A percentile compares a stretch with the other conserved stretches of the same genome.
phyloP scores from a whole-genome alignment of 2,113 vertebrate genomes.

The Fulica atra region DNA sequence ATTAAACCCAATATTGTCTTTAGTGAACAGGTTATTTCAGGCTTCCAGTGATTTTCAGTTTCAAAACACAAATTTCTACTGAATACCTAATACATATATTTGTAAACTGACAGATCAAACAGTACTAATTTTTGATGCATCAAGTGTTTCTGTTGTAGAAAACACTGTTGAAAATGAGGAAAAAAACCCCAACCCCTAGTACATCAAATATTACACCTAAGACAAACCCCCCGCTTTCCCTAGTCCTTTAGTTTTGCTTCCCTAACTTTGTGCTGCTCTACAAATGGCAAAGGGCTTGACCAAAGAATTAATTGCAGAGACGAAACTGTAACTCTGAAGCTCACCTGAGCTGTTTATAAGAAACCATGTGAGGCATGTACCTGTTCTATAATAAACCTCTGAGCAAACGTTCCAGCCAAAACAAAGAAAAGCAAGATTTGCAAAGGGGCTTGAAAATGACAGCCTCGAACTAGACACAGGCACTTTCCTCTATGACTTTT shows the following conservation, averaged over 20 bases:
- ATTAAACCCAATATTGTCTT: not conserved
- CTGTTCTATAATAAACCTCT: not conserved
- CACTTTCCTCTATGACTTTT: not conserved
- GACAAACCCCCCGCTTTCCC: not conserved
- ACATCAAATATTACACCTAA: not conserved
- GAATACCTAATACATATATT: not conserved
- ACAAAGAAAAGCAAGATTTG: not conserved
- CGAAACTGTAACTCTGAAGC: not conserved
- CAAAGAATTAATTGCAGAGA: not conserved
- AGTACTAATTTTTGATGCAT: not conserved
- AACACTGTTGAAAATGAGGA: not conserved
- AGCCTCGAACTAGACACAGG: not conserved
- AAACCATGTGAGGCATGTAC: not conserved
- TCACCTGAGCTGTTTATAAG: not conserved
- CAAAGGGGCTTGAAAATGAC: not conserved
- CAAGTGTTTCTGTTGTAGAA: not conserved
- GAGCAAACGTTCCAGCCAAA: not conserved
- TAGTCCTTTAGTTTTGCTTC: not conserved
- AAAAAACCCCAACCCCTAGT: not conserved
- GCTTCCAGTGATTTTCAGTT: not conserved
- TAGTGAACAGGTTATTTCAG: not conserved
- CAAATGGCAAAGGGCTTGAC: not conserved
- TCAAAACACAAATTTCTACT: not conserved
- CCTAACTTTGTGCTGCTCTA: not conserved
- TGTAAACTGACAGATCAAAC: conserved; percentile 41